Base-by-base conservation (phyloP, 2,113 vertebrate genomes). In the Oxyruncus cristatus region DNA sequence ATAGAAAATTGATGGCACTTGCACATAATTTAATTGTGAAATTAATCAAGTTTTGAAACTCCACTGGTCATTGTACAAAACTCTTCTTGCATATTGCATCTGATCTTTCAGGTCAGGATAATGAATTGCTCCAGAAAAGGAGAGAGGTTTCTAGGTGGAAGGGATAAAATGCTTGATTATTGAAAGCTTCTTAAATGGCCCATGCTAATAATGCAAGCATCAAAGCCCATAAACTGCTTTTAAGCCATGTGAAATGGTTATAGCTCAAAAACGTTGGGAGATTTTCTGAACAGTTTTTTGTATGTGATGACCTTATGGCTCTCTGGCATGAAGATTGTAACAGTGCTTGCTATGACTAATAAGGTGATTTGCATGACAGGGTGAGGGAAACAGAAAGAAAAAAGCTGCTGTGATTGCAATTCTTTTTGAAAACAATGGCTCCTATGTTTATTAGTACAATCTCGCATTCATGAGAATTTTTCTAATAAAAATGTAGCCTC, bases 371-470 rank as follows among this genome's bases (percentile, higher is more conserved):
- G 59, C 72, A 62, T 32, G 39, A 53, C 14, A 56, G 62, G n/a
- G 7, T 9, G n/a, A 41, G 19, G 32, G 8, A 44, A 59, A 53
- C 4, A 32, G 37, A 58, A 91, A 84, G 75, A 70, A 95, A 84
- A 81, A 95, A 77, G 62, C 76, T 70, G 55, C 84, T 70, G 26
- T 46, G 88, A 33, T 58, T 83, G 75, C 66, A 30, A 72, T 59
- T 30, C 42, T 53, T 92, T 92, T 65, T 42, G 49, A 79, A 88
- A 83, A 92, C 88, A 96, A 88, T 67, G 63, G 50, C 32, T 86
- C 32, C 75, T 83, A 35, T 76, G 76, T 93, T 95, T 77, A 89
- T 82, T 82, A 73, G 63, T 27, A 94, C 58, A 92, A 73, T 73
- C 74, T 62, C 1, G 0, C 72, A 73, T 80, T 86, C 75, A 62